A percentile compares a stretch with the other conserved stretches of the same genome.
Evolutionary conservation across 2,113 vertebrate genomes (phyloP).

Genomic region (Herpailurus yagouaroundi): DNA sequence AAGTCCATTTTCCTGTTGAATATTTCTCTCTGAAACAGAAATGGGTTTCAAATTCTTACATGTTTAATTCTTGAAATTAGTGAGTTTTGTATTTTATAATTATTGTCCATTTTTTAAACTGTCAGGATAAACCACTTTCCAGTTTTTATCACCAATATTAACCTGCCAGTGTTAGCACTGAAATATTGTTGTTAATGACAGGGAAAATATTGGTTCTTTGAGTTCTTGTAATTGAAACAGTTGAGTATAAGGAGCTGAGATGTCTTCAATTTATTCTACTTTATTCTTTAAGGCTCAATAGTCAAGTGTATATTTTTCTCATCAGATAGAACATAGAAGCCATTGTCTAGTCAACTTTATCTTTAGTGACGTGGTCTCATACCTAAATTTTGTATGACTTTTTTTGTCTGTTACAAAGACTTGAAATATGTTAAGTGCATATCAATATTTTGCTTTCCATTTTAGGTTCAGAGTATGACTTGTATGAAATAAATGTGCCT

Average conservation of each 20-base stretch:
- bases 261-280: not conserved
- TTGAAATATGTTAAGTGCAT: conserved; percentile 48
- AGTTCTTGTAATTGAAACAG: not conserved
- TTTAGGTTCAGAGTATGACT: conserved; percentile 52
- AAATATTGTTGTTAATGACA: not conserved
- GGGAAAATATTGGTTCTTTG: not conserved
- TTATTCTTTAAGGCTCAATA: not conserved
- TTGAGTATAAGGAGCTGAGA: not conserved
- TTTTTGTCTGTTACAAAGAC: conserved; percentile 59
- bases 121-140: not conserved
- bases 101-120: not conserved
- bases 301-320: not conserved
- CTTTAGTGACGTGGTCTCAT: not conserved
- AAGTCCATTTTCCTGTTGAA: not conserved
- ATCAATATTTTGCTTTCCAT: conserved; percentile 25
- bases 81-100: conserved; percentile 53
- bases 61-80: conserved; percentile 38
- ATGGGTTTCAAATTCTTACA: not conserved
- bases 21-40: conserved; percentile 51
- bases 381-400: conserved; percentile 52
- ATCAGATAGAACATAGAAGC: not conserved
- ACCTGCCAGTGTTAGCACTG: conserved; percentile 5
- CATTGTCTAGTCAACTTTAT: not conserved
- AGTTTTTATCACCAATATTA: conserved; percentile 42
- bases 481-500: conserved; percentile 63